Percentiles rank a stretch among this genome's conserved stretches.
Evolutionary conservation across 2,113 vertebrate genomes (phyloP).

Genomic region (Erythrolamprus reginae): DNA sequence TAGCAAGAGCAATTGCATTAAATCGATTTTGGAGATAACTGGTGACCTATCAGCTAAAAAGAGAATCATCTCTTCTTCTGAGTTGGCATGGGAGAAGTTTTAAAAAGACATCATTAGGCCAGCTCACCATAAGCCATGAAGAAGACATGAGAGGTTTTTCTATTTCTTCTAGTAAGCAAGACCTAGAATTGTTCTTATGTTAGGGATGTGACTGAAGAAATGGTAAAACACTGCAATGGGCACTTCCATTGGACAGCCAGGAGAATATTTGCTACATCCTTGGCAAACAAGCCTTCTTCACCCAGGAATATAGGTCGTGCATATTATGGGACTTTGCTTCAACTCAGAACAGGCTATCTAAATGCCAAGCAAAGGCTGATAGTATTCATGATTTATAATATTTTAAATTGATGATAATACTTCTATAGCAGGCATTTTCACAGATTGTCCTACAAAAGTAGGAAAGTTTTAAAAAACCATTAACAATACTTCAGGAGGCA

Average conservation of each 20-base stretch:
- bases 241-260: neutral
- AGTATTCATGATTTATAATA: neutral
- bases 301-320: neutral
- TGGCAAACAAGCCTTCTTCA: neutral
- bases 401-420: neutral
- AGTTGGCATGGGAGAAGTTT: neutral
- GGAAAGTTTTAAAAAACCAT: neutral
- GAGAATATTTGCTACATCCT: neutral
- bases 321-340: neutral
- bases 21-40: neutral
- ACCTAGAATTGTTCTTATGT: neutral
- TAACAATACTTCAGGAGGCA: neutral
- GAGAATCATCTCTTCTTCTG: neutral
- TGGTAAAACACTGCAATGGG: neutral
- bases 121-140: neutral
- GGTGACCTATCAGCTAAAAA: neutral
- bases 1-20: neutral
- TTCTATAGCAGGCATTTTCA: neutral
- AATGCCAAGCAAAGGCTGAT: neutral
- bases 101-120: neutral
- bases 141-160: neutral
- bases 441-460: neutral
- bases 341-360: neutral
- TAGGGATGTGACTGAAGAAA: neutral
- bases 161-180: neutral